These are phyloP conservation scores for Ooceraea biroi DNA, from an alignment of 1,140 invertebrate species.

Conservation along the genomic window DNA sequence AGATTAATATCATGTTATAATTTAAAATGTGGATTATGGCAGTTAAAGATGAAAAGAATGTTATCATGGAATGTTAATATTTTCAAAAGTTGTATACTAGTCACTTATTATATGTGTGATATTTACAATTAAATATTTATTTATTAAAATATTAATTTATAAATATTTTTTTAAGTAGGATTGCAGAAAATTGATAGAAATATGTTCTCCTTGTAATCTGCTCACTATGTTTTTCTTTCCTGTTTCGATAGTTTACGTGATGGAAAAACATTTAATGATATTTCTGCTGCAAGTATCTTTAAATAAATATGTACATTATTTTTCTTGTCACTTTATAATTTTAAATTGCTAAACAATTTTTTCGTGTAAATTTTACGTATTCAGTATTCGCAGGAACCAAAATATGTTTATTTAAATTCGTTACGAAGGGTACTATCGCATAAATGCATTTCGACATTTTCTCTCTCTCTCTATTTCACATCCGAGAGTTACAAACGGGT, in stretches of 20 bases:
- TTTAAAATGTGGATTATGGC: neutral
- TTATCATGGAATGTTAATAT: neutral
- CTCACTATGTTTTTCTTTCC: too few species aligned
- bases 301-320: too few species aligned
- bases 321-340: neutral
- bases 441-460: constrained; percentile 13
- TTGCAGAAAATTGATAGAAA: too few species aligned
- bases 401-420: constrained; percentile 26
- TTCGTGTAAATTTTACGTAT: neutral
- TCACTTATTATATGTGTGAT: neutral
- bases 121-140: neutral
- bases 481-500: constrained; percentile 19
- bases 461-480: neutral
- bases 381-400: neutral
- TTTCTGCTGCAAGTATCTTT: too few species aligned
- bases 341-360: neutral
- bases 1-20: neutral
- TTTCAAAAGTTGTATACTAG: too few species aligned
- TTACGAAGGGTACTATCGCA: constrained; percentile 9
- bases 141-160: neutral
- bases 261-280: too few species aligned
- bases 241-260: too few species aligned
- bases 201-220: too few species aligned
- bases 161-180: too few species aligned
- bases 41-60: neutral